Evolutionary conservation across 2,797 vertebrate genomes (phyloP).

Genomic region (Diceros bicornis): DNA sequence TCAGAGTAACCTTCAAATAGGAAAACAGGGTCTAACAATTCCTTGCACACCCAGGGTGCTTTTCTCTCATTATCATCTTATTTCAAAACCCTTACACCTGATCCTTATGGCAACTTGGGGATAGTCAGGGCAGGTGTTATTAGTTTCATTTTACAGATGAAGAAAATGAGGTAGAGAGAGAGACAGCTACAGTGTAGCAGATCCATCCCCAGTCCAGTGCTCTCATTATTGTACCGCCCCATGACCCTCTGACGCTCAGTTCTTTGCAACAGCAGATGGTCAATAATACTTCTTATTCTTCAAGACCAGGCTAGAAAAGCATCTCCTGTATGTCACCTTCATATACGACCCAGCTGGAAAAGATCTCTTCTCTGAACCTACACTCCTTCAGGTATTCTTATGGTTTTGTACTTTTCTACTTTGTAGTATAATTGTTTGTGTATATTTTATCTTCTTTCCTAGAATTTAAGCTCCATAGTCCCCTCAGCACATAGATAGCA

Average conservation of each 20-base stretch:
- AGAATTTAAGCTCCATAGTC: neutral
- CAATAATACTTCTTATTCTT: neutral
- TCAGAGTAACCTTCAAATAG: neutral
- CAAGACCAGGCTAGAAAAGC: neutral
- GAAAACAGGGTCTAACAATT: neutral
- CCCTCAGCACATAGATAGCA: neutral
- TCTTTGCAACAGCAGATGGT: neutral
- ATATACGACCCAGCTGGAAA: neutral
- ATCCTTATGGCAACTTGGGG: neutral
- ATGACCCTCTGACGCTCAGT: neutral
- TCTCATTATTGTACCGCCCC: fast-evolving
- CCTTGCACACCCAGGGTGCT: neutral
- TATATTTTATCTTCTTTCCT: slow-evolving; percentile 5
- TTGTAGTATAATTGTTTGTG: neutral
- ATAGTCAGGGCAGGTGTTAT: neutral
- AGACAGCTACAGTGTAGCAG: neutral
- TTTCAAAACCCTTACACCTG: neutral
- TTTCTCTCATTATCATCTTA: neutral
- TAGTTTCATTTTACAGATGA: neutral
- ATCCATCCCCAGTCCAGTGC: neutral
- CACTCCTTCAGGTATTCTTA: neutral
- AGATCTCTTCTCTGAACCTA: neutral
- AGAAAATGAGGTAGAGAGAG: neutral
- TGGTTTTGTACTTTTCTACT: neutral
- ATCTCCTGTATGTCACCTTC: neutral